phyloP scores from a whole-genome alignment of 2,113 vertebrate genomes.

The Bos indicus region DNA sequence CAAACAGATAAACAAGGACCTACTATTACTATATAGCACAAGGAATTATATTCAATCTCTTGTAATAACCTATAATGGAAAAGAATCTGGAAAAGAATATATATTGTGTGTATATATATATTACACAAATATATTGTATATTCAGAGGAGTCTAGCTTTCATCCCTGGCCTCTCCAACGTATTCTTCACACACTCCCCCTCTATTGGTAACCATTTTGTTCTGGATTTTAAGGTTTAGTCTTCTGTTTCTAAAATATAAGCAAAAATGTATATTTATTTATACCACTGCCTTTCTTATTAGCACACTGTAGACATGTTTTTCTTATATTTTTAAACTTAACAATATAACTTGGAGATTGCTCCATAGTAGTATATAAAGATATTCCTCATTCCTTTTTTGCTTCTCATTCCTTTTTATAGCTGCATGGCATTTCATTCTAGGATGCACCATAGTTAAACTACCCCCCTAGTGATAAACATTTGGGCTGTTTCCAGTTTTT shows the following conservation, averaged over 20 bases:
- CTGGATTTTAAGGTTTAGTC: not conserved
- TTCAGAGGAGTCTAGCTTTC: not conserved
- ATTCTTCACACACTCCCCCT: not conserved
- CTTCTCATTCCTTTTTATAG: not conserved
- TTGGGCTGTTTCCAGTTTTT: not conserved
- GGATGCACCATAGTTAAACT: not conserved
- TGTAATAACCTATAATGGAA: not conserved
- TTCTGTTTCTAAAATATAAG: not conserved
- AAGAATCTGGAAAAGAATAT: not conserved
- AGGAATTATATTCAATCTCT: not conserved
- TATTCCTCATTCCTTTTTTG: not conserved
- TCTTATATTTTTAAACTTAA: not conserved
- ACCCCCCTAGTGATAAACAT: not conserved
- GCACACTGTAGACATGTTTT: not conserved
- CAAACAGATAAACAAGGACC: not conserved
- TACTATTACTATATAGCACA: not conserved
- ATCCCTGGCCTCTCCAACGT: not conserved
- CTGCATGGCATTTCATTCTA: not conserved
- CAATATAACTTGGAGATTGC: not conserved
- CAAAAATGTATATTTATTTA: not conserved
- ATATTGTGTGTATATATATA: not conserved
- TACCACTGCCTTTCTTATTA: not conserved
- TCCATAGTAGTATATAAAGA: not conserved
- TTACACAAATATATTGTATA: not conserved
- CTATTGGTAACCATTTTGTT: not conserved